phyloP scores from a whole-genome alignment of 1,140 invertebrate genomes.

The Zaprionus capensis region DNA sequence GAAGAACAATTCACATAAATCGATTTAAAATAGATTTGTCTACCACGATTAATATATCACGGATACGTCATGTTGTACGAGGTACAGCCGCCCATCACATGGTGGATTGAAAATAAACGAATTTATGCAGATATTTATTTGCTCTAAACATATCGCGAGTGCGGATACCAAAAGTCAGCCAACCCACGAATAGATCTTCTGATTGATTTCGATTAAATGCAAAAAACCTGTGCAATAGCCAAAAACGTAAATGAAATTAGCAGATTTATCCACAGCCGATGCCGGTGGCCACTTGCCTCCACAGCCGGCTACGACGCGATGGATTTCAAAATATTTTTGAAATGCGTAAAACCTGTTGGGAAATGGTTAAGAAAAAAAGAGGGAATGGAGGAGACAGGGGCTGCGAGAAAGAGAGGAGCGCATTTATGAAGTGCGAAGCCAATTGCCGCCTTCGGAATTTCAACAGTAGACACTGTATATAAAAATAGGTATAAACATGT shows the following conservation, averaged over 20 bases:
- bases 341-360: conserved; percentile 49
- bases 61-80: conserved; percentile 57
- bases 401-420: neutral
- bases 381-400: neutral
- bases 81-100: conserved; percentile 47
- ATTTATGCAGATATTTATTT: conserved; percentile 24
- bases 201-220: conserved; percentile 64
- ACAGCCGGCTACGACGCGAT: neutral
- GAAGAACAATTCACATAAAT: conserved; percentile 42
- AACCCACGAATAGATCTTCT: conserved; percentile 48
- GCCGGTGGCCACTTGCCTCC: conserved; percentile 11
- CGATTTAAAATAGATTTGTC: conserved; percentile 68
- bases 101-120: conserved; percentile 39
- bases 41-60: conserved; percentile 43
- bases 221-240: conserved; percentile 26
- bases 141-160: neutral
- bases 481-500: conserved; percentile 36
- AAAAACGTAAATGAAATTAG: conserved; percentile 64
- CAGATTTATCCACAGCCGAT: conserved; percentile 29
- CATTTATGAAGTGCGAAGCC: conserved; percentile 75
- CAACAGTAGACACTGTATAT: conserved; percentile 55
- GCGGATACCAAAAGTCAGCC: conserved; percentile 38
- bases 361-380: conserved; percentile 15
- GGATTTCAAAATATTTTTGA: conserved; percentile 29
- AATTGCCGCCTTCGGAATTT: conserved; percentile 62